phyloP scores from a whole-genome alignment of 2,888 invertebrate species.

The Leptinotarsa rubiginosa region DNA sequence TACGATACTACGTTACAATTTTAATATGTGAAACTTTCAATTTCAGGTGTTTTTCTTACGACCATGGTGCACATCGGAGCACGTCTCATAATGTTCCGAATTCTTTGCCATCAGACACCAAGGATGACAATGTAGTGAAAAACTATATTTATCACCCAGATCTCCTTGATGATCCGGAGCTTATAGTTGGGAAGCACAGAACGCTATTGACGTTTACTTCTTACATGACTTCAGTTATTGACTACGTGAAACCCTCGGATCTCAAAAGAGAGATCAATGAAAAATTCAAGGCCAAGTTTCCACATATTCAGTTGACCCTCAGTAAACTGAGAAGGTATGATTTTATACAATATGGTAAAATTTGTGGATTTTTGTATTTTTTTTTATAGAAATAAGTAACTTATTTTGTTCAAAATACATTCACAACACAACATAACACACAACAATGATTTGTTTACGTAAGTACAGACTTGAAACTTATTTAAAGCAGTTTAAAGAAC shows the following conservation, averaged over 20 bases:
- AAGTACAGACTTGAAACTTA: no score
- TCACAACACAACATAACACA: no score
- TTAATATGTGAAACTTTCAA: constrained; percentile 16
- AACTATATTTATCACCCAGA: constrained; percentile 79
- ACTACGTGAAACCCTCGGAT: constrained; percentile 95
- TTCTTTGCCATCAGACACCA: constrained; percentile 65
- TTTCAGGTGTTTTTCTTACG: constrained; percentile 81
- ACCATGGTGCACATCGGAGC: constrained; percentile 71
- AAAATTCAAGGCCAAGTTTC: constrained; percentile 95
- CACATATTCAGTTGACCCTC: constrained; percentile 91
- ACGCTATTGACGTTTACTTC: constrained; percentile 89
- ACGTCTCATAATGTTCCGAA: constrained; percentile 66
- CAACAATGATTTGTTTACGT: no score
- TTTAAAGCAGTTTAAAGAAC: no score
- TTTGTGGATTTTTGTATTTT: no score
- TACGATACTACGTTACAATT: not conserved
- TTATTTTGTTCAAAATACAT: no score
- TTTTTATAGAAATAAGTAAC: no score
- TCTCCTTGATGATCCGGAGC: constrained; percentile 91
- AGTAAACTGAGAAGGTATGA: constrained; percentile 93
- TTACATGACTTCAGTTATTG: constrained; percentile 95
- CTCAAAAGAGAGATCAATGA: constrained; percentile 97
- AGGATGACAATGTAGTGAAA: constrained; percentile 62
- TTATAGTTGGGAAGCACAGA: constrained; percentile 89
- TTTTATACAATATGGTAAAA: not conserved